Conservation (phyloP, 1,140 invertebrate genomes). For the Drosophila subpulchrella region DNA sequence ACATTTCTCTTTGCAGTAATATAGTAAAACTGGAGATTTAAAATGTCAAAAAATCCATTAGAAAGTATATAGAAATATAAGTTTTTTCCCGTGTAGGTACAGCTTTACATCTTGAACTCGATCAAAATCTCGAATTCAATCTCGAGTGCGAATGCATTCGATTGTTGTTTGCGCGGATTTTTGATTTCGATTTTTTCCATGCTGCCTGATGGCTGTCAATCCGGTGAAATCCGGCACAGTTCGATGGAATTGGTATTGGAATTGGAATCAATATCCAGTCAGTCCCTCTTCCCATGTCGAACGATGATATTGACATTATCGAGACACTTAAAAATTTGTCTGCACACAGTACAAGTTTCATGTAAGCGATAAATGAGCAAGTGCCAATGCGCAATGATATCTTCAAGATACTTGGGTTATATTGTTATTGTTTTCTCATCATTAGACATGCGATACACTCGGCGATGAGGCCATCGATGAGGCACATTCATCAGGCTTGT, state of each 20-base stretch:
- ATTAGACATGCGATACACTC: constrained; percentile 33
- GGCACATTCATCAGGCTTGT: constrained; percentile 30
- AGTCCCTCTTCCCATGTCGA: constrained; percentile 40
- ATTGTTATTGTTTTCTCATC: constrained; percentile 54
- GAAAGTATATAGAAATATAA: background rate
- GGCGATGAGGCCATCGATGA: constrained; percentile 1
- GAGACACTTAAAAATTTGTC: constrained; percentile 73
- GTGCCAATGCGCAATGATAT: constrained; percentile 68
- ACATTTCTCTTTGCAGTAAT: too few relatives aligned
- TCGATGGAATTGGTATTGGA: constrained; percentile 59
- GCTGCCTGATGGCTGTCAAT: constrained; percentile 61
- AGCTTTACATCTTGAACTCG: constrained; percentile 32
- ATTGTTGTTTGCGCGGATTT: constrained; percentile 75
- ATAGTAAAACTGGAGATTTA: too few relatives aligned
- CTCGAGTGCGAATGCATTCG: constrained; percentile 79
- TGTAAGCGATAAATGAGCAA: constrained; percentile 71
- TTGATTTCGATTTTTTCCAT: constrained; percentile 46
- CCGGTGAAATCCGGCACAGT: constrained; percentile 73
- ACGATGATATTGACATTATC: constrained; percentile 80
- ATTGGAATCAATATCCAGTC: constrained; percentile 9
- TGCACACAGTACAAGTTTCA: constrained; percentile 33
- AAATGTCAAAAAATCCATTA: background rate
- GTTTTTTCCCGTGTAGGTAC: constrained; percentile 2
- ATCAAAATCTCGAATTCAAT: constrained; percentile 40
- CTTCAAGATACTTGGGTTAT: constrained; percentile 22